Conservation (phyloP, 2,113 vertebrate species). For the Candoia aspera region DNA sequence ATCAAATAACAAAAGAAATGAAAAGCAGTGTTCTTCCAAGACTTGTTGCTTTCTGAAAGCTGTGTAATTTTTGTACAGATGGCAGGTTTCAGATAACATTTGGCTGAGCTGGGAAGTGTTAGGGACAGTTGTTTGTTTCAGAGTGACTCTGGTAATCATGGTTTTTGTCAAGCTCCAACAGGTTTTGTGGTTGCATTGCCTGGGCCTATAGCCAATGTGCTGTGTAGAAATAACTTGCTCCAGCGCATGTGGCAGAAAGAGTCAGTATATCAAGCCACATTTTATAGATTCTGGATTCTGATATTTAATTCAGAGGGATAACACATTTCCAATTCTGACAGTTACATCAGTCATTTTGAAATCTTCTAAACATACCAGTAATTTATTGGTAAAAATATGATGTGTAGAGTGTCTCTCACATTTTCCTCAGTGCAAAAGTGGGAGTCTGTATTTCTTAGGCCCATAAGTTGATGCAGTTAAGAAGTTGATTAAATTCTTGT, state of each 20-base stretch:
- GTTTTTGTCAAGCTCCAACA: neutral
- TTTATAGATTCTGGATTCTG: neutral
- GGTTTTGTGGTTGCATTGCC: conserved; percentile 12
- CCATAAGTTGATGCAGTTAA: neutral
- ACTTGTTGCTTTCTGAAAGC: conserved; percentile 7
- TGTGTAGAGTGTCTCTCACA: neutral
- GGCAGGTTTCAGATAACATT: conserved; percentile 23
- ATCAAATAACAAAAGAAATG: conserved; percentile 1
- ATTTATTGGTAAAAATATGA: neutral
- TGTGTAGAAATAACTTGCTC: neutral
- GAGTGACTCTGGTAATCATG: conserved; percentile 11
- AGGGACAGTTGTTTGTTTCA: conserved; percentile 17
- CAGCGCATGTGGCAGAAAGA: neutral
- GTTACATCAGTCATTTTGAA: neutral
- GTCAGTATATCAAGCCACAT: neutral
- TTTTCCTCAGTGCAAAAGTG: neutral
- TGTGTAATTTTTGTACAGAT: conserved; percentile 20
- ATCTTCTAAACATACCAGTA: neutral
- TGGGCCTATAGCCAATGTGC: neutral
- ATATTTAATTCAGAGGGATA: neutral
- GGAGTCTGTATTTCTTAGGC: neutral
- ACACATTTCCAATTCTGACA: neutral
- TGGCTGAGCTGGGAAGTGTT: conserved; percentile 13
- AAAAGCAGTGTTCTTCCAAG: neutral
- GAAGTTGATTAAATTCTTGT: neutral